These are phyloP conservation scores for Donacobius atricapilla DNA, from an alignment of 2,113 vertebrate genomes.

Conservation along the genomic window DNA sequence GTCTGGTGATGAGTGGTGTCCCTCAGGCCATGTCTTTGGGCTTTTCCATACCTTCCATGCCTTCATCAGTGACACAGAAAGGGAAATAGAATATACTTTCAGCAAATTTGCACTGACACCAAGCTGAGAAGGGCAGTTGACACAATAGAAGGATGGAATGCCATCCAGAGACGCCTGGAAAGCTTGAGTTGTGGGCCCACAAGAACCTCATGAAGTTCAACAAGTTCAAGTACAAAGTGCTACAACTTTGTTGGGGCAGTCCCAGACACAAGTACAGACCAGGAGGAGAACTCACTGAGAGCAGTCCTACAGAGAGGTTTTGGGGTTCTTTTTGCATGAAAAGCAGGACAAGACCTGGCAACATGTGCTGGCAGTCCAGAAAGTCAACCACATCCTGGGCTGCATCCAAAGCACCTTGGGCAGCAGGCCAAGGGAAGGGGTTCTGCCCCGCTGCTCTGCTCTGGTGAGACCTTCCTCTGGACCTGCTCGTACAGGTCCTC, in stretches of 20 bases:
- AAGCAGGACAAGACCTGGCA: not conserved
- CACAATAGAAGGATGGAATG: not conserved
- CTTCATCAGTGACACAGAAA: not conserved
- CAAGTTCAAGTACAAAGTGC: not conserved
- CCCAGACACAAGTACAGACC: not conserved
- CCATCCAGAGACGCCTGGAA: not conserved
- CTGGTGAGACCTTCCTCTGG: not conserved
- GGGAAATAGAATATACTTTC: not conserved
- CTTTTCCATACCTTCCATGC: not conserved
- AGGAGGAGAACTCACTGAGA: not conserved
- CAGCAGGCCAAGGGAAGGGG: not conserved
- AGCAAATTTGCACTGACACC: not conserved
- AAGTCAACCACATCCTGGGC: not conserved
- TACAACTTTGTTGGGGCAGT: not conserved
- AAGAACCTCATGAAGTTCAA: not conserved
- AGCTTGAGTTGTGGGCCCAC: not conserved
- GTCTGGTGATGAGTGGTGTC: not conserved
- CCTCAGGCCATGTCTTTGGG: not conserved
- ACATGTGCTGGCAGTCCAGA: not conserved
- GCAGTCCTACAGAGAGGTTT: not conserved
- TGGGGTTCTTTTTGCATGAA: not conserved
- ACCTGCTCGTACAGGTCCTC: not conserved
- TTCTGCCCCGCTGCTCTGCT: not conserved
- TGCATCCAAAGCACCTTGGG: not conserved
- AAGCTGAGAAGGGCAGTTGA: not conserved